Evolutionary conservation across 1,140 invertebrate genomes (phyloP).

Genomic region (Nylanderia fulva): DNA sequence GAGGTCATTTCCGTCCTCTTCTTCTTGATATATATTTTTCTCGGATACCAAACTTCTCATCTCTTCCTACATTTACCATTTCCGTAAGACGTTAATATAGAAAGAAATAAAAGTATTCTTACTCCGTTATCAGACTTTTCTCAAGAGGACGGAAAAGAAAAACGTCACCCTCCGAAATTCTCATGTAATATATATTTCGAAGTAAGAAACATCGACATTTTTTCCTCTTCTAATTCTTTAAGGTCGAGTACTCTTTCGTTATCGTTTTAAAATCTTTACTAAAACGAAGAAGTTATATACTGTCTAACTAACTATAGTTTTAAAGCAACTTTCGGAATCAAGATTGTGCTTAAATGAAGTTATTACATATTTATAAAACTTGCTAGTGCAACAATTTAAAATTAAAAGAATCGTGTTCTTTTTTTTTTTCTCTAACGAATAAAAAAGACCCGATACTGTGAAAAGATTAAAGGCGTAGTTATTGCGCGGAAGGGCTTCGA

Average conservation of each 20-base stretch:
- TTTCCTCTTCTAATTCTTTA: not conserved
- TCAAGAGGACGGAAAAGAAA: not conserved
- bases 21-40: slow-evolving; percentile 53
- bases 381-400: not conserved
- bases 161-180: slow-evolving; percentile 13
- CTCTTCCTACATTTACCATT: slow-evolving; percentile 44
- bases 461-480: slow-evolving; percentile 17
- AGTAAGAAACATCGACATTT: slow-evolving; percentile 36
- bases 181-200: slow-evolving; percentile 5
- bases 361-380: not conserved
- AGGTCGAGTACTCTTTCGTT: not conserved
- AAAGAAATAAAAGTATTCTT: slow-evolving; percentile 55
- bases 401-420: not conserved
- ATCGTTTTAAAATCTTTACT: slow-evolving; percentile 22
- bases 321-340: slow-evolving; percentile 10
- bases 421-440: not conserved
- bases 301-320: not conserved
- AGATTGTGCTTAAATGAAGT: not conserved
- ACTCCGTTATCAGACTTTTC: slow-evolving; percentile 40
- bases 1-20: slow-evolving; percentile 47
- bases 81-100: slow-evolving; percentile 48
- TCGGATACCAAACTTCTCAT: slow-evolving; percentile 49
- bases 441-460: too few relatives aligned
- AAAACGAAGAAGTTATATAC: not conserved
- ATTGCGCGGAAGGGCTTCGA: not conserved